Base-by-base conservation (phyloP, 30 jellyfish, hydroid and myxozoan species). In the Phacellophora camtschatica region DNA sequence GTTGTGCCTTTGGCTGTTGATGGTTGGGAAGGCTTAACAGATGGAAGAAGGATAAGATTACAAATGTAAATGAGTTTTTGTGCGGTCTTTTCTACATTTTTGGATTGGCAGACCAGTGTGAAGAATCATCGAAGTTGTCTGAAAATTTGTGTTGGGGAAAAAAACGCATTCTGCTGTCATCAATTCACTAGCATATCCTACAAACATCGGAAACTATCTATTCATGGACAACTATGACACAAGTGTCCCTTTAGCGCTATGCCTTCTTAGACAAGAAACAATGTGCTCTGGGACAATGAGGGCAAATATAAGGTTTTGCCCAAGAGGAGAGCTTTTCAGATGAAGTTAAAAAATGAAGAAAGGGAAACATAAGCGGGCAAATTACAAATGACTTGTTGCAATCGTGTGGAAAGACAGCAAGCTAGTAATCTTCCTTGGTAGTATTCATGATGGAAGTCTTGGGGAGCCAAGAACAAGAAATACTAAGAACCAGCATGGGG, bases 401-500 rank as follows among this genome's bases (percentile, higher is more conserved):
- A 39, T 39, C 10, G 51, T 39, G 13, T 39, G 51, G 51, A 39
- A 39, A 13, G 51, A 39, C 51, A 39, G 13, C 51, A 39, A 39
- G 13, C 10, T 13, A 39, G 51, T 39, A 7, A 5, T 5, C 51
- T 39, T 39, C 51, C 51, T 39, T 5, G 13, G 51, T 39, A 39
- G 51, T 13, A 39, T 39, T 13, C 51, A 39, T 39, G 51, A 39
- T 39, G 51, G 10, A 39, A 39, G 51, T 13, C 51, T 39, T 39
- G 51, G 51, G 51, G 51, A 39, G 51, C 51, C 7, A 13, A 39
- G 7, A 5, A 39, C 51, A 39, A 39, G 51, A 39, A 39, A 39
- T 39, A 39, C 51, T 5, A 39, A 39, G 10, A 70, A 70, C n/a
- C 45, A 49, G 28, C 56, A 70, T 22, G 84, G 84, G 56, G 27